Conservation (phyloP, 2,113 vertebrate species). For the Ailuropoda melanoleuca region DNA sequence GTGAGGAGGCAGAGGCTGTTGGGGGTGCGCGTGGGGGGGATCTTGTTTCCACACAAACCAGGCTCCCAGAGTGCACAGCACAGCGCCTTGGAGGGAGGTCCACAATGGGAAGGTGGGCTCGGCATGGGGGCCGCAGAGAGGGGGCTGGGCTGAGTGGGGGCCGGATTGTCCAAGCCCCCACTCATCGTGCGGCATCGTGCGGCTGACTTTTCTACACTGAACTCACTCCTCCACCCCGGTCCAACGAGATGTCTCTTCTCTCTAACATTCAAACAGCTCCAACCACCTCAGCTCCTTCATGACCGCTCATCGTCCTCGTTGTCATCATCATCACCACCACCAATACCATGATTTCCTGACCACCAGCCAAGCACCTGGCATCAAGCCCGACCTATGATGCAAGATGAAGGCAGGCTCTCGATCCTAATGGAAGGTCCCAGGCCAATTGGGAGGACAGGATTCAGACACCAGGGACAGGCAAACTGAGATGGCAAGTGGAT, state of each 20-base stretch:
- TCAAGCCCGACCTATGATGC: background rate
- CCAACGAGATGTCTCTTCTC: conserved; percentile 30
- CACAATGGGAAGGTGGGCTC: background rate
- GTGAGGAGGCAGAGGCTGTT: background rate
- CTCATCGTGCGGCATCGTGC: background rate
- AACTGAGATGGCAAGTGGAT: background rate
- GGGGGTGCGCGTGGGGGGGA: no score
- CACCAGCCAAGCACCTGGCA: background rate
- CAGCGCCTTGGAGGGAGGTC: background rate
- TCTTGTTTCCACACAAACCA: background rate
- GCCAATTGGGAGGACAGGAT: background rate
- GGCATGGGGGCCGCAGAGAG: no score
- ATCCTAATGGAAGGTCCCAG: background rate
- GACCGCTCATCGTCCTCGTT: background rate
- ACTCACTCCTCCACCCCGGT: background rate
- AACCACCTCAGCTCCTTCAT: background rate
- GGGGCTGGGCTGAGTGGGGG: background rate
- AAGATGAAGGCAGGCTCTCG: background rate
- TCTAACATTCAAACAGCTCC: conserved; percentile 37
- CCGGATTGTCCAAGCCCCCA: background rate
- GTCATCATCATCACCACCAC: background rate
- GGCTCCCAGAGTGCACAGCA: background rate
- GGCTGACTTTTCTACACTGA: background rate
- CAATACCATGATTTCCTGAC: background rate
- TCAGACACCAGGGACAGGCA: background rate